Base-by-base conservation (phyloP, 2,797 vertebrate genomes). In the Odontamblyopus lacepedii region DNA sequence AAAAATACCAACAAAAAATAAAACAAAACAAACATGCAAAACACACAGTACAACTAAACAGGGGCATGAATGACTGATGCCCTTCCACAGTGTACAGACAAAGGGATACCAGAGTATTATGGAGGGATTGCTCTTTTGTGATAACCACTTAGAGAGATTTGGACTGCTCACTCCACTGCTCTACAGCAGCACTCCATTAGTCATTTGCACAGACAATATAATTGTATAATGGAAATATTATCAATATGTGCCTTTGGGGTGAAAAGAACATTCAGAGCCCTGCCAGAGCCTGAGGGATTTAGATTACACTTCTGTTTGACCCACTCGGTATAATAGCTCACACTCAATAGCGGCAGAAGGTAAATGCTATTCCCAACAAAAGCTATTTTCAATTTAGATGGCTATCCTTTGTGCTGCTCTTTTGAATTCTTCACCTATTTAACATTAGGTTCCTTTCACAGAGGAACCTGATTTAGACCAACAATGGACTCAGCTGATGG, bases 31-130 rank as follows among this genome's bases (percentile, higher is more conserved):
- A 11, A 44, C 11, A 44, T 44, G 11, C 41, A 44, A 44, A 44
- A 53, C 19, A 55, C n/a, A 55, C n/a, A n/a, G 96, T 41, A 6
- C 18, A 1, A 70, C 86, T 0, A 91, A 96, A 96, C 87, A 27
- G 29, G 71, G 57, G 38, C 13, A 72, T 27, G 27, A 63, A 30
- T 64, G 63, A 68, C 57, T 76, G 63, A 81, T 85, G 80, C 19
- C 77, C 41, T 48, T 81, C 51, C 5, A 80, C 76, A 85, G 83
- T 67, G 78, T 74, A 75, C 74, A 76, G 78, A 81, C 78, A 67
- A 55, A 66, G 38, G 38, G 53, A 85, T 78, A 66, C 41, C 72
- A 29, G 19, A 71, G 50, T 76, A 63, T 76, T 77, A 87, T 79
- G 70, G 72, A 80, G 66, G 71, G 71, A 79, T 80, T 69, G 53